Percentiles rank a stretch among this genome's conserved stretches.
These are phyloP conservation scores for Aphis gossypii DNA, from an alignment of 1,140 invertebrate species.

Conservation along the genomic window DNA sequence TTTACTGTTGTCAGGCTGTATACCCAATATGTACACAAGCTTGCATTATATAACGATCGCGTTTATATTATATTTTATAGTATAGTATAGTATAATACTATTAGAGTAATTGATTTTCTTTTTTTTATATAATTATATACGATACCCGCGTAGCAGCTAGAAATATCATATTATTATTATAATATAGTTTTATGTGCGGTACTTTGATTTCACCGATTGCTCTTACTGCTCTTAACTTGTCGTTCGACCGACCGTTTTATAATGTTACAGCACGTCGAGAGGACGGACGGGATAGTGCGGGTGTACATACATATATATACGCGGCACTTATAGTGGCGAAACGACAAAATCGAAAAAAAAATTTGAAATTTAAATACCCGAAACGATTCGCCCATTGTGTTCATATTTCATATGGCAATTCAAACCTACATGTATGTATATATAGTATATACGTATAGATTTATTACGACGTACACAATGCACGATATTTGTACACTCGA, in stretches of 20 bases:
- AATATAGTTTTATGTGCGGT: neutral
- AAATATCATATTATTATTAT: neutral
- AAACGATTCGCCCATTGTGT: constrained; percentile 5
- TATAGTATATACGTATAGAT: too few relatives aligned
- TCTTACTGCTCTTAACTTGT: neutral
- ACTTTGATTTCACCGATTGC: too few relatives aligned
- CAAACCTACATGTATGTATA: neutral
- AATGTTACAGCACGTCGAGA: neutral
- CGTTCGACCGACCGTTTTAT: neutral
- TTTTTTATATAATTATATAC: neutral
- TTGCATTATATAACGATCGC: neutral
- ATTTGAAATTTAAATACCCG: constrained; percentile 22
- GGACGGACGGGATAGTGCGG: neutral
- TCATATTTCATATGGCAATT: neutral
- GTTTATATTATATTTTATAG: neutral
- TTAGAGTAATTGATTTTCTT: neutral
- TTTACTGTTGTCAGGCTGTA: neutral
- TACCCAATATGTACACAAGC: neutral
- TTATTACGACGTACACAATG: neutral
- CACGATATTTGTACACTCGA: neutral
- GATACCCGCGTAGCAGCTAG: neutral
- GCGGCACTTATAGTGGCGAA: neutral
- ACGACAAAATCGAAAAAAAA: neutral
- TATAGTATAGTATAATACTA: neutral
- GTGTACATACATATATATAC: neutral